These are phyloP conservation scores for Dolichomitus sp. DNA, from an alignment of 2,888 invertebrate genomes.

Conservation along the genomic window DNA sequence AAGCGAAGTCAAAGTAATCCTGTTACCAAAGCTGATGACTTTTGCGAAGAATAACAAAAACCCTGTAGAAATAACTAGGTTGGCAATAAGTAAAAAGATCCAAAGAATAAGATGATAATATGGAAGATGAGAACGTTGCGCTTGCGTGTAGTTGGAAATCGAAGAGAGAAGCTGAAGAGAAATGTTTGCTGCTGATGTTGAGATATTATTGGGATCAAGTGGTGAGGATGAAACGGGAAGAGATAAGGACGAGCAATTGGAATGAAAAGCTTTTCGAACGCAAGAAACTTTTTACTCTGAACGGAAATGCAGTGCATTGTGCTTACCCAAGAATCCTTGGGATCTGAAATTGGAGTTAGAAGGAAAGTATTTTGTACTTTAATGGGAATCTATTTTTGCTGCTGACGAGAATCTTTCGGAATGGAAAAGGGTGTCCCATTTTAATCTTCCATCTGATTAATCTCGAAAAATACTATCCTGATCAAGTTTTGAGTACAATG, in stretches of 20 bases:
- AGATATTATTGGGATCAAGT: not conserved
- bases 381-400: not conserved
- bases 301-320: not conserved
- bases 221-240: not conserved
- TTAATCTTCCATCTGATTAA: no score
- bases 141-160: not conserved
- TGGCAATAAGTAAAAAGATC: not conserved
- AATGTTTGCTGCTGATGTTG: constrained; percentile 1
- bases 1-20: not conserved
- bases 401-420: no score
- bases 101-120: constrained; percentile 7
- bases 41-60: constrained; percentile 1
- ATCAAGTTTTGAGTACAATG: no score
- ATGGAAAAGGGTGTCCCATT: no score
- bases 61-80: not conserved
- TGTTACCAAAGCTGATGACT: not conserved
- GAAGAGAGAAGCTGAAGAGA: not conserved
- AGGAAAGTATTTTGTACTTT: no score
- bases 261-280: not conserved
- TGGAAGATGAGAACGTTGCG: no score
- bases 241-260: constrained; percentile 25
- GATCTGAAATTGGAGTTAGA: not conserved
- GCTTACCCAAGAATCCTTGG: not conserved
- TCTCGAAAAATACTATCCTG: no score
- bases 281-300: not conserved